phyloP scores from a whole-genome alignment of 2,113 vertebrate genomes.

The Podarcis raffonei region DNA sequence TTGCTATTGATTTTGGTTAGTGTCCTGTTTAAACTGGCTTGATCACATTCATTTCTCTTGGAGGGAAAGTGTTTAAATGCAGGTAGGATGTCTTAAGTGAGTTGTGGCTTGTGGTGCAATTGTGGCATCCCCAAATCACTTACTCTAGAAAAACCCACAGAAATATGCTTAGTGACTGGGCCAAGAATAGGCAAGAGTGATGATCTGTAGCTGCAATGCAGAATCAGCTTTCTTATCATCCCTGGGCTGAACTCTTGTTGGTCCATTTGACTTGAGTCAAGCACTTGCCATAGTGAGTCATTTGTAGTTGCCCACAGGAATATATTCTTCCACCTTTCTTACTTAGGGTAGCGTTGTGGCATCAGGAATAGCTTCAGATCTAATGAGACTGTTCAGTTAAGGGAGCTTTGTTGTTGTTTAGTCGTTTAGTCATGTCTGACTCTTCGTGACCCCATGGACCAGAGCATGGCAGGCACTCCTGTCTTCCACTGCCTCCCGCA shows the following conservation, averaged over 20 bases:
- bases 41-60: not conserved
- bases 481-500: too few relatives aligned
- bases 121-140: not conserved
- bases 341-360: not conserved
- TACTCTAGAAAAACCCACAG: not conserved
- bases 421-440: too few relatives aligned
- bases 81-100: too few relatives aligned
- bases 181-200: not conserved
- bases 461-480: too few relatives aligned
- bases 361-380: not conserved
- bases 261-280: not conserved
- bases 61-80: not conserved
- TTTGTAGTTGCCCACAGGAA: not conserved
- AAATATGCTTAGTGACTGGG: not conserved
- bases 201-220: too few relatives aligned
- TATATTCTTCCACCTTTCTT: not conserved
- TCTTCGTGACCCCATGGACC: too few relatives aligned
- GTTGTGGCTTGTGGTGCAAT: not conserved
- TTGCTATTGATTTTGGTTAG: not conserved
- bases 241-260: not conserved
- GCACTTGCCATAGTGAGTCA: not conserved
- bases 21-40: not conserved
- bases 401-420: too few relatives aligned
- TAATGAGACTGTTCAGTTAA: not conserved
- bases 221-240: not conserved